Evolutionary conservation across 2,888 invertebrate genomes (phyloP).

Genomic region (Pardosa pseudoannulata): DNA sequence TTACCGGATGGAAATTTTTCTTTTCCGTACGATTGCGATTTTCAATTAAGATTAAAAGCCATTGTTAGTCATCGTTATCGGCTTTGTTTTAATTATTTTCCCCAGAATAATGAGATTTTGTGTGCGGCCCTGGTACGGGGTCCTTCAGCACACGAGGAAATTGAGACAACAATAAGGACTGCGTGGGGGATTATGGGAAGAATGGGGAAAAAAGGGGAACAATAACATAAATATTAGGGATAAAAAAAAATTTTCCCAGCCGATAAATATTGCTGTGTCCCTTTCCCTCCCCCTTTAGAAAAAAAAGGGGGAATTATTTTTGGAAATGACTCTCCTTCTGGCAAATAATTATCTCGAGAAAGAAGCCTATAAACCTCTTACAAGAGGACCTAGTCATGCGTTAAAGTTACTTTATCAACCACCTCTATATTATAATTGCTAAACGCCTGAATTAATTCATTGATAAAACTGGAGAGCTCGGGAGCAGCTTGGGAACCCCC

Average conservation of each 20-base stretch:
- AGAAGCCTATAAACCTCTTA: conserved; percentile 71
- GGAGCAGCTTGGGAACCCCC: conserved; percentile 57
- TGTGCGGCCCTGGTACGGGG: conserved; percentile 36
- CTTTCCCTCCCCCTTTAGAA: too few species aligned
- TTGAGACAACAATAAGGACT: conserved; percentile 69
- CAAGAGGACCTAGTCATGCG: conserved; percentile 65
- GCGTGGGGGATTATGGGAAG: conserved; percentile 35
- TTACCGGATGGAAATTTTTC: conserved; percentile 62
- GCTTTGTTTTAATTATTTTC: conserved; percentile 72
- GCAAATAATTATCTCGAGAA: conserved; percentile 70
- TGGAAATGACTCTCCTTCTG: conserved; percentile 30
- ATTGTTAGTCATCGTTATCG: conserved; percentile 72
- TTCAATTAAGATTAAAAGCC: conserved; percentile 72
- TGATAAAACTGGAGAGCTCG: conserved; percentile 49
- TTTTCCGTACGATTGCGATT: conserved; percentile 71
- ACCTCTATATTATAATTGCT: conserved; percentile 67
- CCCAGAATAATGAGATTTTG: conserved; percentile 68
- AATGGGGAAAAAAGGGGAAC: too few species aligned
- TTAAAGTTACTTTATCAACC: conserved; percentile 70
- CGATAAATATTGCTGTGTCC: conserved; percentile 65
- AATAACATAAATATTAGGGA: conserved; percentile 26
- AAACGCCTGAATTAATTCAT: conserved; percentile 71
- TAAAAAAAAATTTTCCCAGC: conserved; percentile 46
- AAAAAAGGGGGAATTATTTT: conserved; percentile 69
- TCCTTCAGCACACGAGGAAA: conserved; percentile 65